phyloP scores from a whole-genome alignment of 2,888 invertebrate genomes.

The Drosophila lutescens region DNA sequence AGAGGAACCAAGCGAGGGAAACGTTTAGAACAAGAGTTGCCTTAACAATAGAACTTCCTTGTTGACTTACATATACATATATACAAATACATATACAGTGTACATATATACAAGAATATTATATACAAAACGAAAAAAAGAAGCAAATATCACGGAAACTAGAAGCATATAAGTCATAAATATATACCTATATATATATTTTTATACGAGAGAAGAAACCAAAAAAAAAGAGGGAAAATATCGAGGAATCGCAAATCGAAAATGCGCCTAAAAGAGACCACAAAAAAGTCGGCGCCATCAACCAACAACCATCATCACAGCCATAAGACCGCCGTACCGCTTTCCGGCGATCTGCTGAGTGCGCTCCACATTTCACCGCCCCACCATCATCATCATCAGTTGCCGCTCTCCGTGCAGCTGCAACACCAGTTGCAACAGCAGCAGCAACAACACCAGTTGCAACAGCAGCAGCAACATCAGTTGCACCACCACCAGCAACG shows the following conservation, averaged over 20 bases:
- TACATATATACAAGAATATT: constrained; percentile 46
- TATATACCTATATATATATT: constrained; percentile 15
- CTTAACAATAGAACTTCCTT: constrained; percentile 76
- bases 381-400: constrained; percentile 66
- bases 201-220: constrained; percentile 19
- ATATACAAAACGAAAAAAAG: constrained; percentile 28
- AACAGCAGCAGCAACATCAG: constrained; percentile 70
- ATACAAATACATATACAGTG: constrained; percentile 47
- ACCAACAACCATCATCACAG: neutral
- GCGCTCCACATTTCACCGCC: constrained; percentile 44
- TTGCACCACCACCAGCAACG: constrained; percentile 68
- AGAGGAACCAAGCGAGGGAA: constrained; percentile 19
- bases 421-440: constrained; percentile 58
- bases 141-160: constrained; percentile 1
- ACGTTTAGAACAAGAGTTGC: constrained; percentile 65
- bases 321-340: constrained; percentile 5
- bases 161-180: constrained; percentile 1
- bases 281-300: constrained; percentile 57
- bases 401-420: constrained; percentile 57
- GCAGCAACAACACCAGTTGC: constrained; percentile 72
- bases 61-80: constrained; percentile 61
- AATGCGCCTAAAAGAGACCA: constrained; percentile 74
- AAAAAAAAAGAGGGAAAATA: neutral
- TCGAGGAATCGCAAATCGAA: constrained; percentile 13
- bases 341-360: constrained; percentile 59